Percentiles rank a stretch among this genome's conserved stretches.
Evolutionary conservation across 2,797 vertebrate species (phyloP).

Genomic region (Malacoctenus gilli): DNA sequence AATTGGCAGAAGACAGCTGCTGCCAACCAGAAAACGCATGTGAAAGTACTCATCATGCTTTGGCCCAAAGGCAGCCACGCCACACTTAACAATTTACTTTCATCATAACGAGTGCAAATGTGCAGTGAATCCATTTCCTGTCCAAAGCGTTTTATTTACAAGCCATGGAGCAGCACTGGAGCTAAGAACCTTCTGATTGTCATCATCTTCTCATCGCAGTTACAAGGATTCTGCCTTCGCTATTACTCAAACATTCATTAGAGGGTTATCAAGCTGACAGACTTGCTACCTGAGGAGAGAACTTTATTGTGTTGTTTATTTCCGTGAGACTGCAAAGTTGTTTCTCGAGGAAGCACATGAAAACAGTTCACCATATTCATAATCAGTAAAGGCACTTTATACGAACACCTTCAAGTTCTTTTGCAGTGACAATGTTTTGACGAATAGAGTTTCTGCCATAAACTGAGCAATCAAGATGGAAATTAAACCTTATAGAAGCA

Average conservation of each 20-base stretch:
- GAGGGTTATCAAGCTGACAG: conserved; percentile 9
- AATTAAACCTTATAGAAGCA: conserved; percentile 4
- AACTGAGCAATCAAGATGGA: not conserved
- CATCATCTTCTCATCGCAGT: conserved; percentile 30
- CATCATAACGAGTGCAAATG: conserved; percentile 60
- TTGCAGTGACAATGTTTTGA: not conserved
- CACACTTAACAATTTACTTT: conserved; percentile 71
- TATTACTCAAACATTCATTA: conserved; percentile 28
- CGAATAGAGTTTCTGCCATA: not conserved
- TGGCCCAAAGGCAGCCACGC: conserved; percentile 67
- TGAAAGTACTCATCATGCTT: conserved; percentile 62
- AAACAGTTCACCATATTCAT: not conserved
- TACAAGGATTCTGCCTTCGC: conserved; percentile 13
- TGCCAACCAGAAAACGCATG: conserved; percentile 72
- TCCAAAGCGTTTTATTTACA: conserved; percentile 66
- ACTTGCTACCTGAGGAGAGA: not conserved
- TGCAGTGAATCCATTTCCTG: conserved; percentile 54
- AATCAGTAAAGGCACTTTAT: not conserved
- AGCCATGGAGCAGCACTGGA: conserved; percentile 36
- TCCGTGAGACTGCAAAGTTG: conserved; percentile 9
- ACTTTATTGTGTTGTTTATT: conserved; percentile 9
- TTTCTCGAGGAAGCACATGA: conserved; percentile 3
- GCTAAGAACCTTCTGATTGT: conserved; percentile 44
- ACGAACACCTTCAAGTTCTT: not conserved
- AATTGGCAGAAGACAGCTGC: conserved; percentile 80